Evolutionary conservation across 2,888 invertebrate species (phyloP), one percentile per base, ranked within the genome.

Genomic region (Athrips mouffetella): DNA sequence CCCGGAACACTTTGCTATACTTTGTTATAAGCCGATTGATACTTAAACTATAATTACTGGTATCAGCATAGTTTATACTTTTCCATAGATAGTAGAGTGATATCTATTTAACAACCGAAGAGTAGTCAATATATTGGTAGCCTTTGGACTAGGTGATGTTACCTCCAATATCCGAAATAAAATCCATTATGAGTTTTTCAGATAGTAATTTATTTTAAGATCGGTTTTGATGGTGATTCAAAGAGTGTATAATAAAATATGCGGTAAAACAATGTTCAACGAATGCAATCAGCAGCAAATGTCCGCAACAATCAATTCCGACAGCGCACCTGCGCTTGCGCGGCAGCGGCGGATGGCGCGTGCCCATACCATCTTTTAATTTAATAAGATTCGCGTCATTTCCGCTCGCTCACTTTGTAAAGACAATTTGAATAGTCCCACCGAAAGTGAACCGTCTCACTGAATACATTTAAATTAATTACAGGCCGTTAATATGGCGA

Each of bases 401-500:
- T 79, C 78, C 78, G 75, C 67, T 67, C 58, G 61, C 60, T 57
- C 64, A 66, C 63, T 73, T 71, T 72, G 68, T 72, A 74, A 76
- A 74, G 76, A 75, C 67, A 65, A 79, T 76, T 75, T 65, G 65
- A 75, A 75, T 73, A 74, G 66, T 72, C 66, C 57, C 58, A 62
- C 74, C 66, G 76, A 80, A 80, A 79, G 78, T 76, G 76, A 73
- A 68, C 72, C 62, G 70, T 63, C 59, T 39, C 42, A 56, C 64
- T 67, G 83, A 77, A 84, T 85, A 81, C 60, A 83, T 85, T 84
- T 76, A 70, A 82, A 86, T 82, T 78, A 81, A 85, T 85, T 79
- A 82, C 66, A 62, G 60, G 62, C 62, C 62, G 63, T 70, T 73
- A 75, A 72, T 65, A 63, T 65, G 76, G 72, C 65, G 70, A 59